Conservation (phyloP, 2,888 invertebrate genomes). For the Lissocephala sabroskyi region DNA sequence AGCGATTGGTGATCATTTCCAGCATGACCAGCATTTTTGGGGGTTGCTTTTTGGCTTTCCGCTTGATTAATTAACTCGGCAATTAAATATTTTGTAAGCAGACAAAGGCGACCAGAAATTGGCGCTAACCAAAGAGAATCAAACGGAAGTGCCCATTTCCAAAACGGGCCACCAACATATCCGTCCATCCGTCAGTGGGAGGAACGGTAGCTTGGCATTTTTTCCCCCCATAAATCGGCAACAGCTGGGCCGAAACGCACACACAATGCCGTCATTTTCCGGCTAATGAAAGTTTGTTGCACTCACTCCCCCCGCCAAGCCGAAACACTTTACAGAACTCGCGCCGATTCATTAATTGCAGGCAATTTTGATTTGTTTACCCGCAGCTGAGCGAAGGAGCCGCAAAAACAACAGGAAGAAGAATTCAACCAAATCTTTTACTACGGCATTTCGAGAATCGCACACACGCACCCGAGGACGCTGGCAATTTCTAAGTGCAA, state of each 20-base stretch:
- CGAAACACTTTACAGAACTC: slow-evolving; percentile 30
- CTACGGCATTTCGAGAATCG: slow-evolving; percentile 1
- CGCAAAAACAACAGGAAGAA: slow-evolving; percentile 1
- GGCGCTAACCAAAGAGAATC: too few relatives aligned
- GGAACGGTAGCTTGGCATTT: too few relatives aligned
- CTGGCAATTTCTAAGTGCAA: slow-evolving; percentile 49
- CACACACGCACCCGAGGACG: not conserved
- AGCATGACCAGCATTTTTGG: slow-evolving; percentile 25
- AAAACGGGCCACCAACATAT: too few relatives aligned
- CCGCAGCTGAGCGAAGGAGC: not conserved
- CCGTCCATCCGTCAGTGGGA: too few relatives aligned
- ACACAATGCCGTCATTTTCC: slow-evolving; percentile 31
- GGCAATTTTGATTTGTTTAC: slow-evolving; percentile 55
- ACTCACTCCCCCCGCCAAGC: too few relatives aligned
- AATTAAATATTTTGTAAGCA: slow-evolving; percentile 52
- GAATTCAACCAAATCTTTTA: not conserved
- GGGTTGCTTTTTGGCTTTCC: slow-evolving; percentile 32
- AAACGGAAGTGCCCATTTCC: slow-evolving; percentile 53
- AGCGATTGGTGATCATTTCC: slow-evolving; percentile 35
- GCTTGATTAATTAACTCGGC: slow-evolving; percentile 57
- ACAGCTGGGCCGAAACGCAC: slow-evolving; percentile 23
- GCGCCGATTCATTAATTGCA: slow-evolving; percentile 46
- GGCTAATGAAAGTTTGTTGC: too few relatives aligned
- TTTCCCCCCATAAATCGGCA: too few relatives aligned
- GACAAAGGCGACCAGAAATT: slow-evolving; percentile 1